These are phyloP conservation scores for Puffinus mauretanicus DNA, from an alignment of 2,113 vertebrate species.

Conservation along the genomic window DNA sequence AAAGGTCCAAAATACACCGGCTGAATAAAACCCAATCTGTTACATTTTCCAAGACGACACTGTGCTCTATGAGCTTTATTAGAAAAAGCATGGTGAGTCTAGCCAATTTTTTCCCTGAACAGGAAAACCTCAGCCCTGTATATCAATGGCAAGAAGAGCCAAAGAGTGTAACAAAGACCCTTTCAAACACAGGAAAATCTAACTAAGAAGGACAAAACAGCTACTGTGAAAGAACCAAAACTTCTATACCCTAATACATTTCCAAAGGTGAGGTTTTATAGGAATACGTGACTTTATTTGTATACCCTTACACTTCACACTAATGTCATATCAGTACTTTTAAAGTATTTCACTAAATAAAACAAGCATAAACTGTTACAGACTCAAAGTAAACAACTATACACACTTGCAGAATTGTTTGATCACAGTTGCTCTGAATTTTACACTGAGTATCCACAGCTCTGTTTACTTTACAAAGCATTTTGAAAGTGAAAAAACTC, in stretches of 20 bases:
- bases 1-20: background rate
- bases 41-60: background rate
- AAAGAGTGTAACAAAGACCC: constrained; percentile 8
- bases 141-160: background rate
- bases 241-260: background rate
- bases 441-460: background rate
- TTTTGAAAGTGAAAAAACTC: background rate
- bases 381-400: background rate
- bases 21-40: constrained; percentile 1
- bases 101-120: background rate
- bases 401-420: background rate
- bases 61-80: background rate
- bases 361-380: background rate
- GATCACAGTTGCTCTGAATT: background rate
- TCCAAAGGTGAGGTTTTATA: background rate
- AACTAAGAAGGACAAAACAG: background rate
- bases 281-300: background rate
- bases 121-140: constrained; percentile 4
- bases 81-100: background rate
- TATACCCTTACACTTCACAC: background rate
- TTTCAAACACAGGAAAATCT: background rate
- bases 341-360: background rate
- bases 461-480: background rate
- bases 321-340: background rate
- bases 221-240: constrained; percentile 16